phyloP scores from a whole-genome alignment of 2,888 invertebrate species.

The Pterobdella sp. region DNA sequence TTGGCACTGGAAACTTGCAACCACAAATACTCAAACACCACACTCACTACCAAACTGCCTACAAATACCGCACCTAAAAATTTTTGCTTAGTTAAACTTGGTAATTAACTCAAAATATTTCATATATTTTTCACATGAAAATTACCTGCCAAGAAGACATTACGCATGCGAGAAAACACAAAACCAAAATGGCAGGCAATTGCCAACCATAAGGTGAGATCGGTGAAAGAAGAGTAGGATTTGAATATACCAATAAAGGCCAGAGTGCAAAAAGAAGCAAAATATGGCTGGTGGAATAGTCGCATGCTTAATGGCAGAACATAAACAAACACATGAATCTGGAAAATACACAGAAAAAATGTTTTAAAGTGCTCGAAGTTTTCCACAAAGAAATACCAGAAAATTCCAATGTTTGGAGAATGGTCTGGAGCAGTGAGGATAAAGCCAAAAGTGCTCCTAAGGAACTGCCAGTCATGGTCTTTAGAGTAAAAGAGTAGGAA shows the following conservation, averaged over 20 bases:
- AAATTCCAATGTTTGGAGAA: conserved; percentile 90
- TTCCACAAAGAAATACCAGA: conserved; percentile 99
- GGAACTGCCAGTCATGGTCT: conserved; percentile 54
- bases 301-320: conserved; percentile 66
- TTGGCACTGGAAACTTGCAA: conserved; percentile 95
- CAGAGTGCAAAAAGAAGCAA: conserved; percentile 53
- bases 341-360: conserved; percentile 90
- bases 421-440: conserved; percentile 82
- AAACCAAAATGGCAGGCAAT: conserved; percentile 55
- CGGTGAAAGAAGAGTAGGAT: conserved; percentile 91
- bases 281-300: conserved; percentile 49
- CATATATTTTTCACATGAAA: too few relatives aligned
- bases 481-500: conserved; percentile 60
- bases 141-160: background rate
- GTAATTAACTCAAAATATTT: too few relatives aligned
- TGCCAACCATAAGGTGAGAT: conserved; percentile 82
- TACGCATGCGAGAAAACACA: background rate
- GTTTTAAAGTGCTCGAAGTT: conserved; percentile 97
- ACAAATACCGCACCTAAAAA: too few relatives aligned
- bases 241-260: conserved; percentile 78
- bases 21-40: conserved; percentile 96
- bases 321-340: conserved; percentile 88
- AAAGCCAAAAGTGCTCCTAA: conserved; percentile 68
- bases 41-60: conserved; percentile 81
- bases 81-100: too few relatives aligned